Evolutionary conservation across 2,113 vertebrate species (phyloP).

Genomic region (Cyprinodon tularosa): DNA sequence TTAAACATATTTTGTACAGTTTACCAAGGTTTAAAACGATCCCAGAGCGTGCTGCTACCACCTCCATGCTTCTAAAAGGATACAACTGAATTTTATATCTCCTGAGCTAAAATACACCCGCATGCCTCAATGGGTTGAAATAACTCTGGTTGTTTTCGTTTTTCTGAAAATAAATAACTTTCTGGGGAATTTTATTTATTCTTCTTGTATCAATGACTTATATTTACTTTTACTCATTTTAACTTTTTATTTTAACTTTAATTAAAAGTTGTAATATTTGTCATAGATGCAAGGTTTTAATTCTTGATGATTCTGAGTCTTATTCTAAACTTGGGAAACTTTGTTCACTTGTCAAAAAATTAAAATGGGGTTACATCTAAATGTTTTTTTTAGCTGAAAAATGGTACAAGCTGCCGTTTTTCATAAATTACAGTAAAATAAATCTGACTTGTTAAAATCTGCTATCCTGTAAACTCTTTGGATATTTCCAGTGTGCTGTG

Average conservation of each 20-base stretch:
- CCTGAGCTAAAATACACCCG: no score
- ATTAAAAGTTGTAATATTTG: background rate
- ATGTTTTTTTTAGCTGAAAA: background rate
- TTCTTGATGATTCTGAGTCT: background rate
- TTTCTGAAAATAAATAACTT: background rate
- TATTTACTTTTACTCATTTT: no score
- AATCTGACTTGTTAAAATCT: conserved; percentile 1
- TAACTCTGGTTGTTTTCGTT: background rate
- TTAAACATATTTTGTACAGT: background rate
- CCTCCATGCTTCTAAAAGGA: background rate
- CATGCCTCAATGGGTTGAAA: background rate
- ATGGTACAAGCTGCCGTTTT: background rate
- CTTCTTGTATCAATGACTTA: background rate
- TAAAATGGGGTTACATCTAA: background rate
- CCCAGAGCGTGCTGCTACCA: background rate
- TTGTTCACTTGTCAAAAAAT: background rate
- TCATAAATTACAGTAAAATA: conserved; percentile 2
- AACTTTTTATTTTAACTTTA: no score
- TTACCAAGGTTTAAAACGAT: background rate
- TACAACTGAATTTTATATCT: no score
- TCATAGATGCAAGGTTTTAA: background rate
- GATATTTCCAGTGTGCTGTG: background rate
- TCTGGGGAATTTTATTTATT: no score
- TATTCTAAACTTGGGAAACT: background rate
- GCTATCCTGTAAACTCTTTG: background rate